A percentile compares a stretch with the other conserved stretches of the same genome.
These are phyloP conservation scores for Argyrosomus regius DNA, from an alignment of 2,797 vertebrate genomes.

Conservation along the genomic window DNA sequence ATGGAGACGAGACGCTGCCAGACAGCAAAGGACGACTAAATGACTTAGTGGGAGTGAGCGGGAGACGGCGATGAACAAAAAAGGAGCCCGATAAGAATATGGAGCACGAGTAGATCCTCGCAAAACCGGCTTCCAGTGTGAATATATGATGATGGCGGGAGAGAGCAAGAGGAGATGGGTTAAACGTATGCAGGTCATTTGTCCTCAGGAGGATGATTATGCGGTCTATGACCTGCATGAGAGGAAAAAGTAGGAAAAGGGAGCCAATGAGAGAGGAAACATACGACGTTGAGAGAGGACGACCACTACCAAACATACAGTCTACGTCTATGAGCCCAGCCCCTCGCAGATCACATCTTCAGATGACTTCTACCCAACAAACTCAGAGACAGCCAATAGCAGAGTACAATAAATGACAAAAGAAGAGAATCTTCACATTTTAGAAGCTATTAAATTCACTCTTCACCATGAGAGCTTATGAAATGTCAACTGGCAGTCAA, in stretches of 20 bases:
- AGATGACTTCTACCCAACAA: too few relatives aligned
- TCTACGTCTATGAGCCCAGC: too few relatives aligned
- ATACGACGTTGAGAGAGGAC: neutral
- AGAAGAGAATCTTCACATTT: too few relatives aligned
- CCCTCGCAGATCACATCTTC: too few relatives aligned
- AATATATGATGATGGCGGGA: neutral
- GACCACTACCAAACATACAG: neutral
- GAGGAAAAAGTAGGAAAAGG: conserved; percentile 17
- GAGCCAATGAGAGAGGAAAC: neutral
- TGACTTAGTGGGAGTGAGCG: conserved; percentile 52
- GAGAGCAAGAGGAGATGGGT: conserved; percentile 4
- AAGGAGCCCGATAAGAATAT: conserved; percentile 27
- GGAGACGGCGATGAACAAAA: conserved; percentile 39
- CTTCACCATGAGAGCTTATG: too few relatives aligned
- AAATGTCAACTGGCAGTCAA: too few relatives aligned
- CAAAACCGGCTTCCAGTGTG: neutral
- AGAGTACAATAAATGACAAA: too few relatives aligned
- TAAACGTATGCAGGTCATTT: conserved; percentile 38
- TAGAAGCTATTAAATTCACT: too few relatives aligned
- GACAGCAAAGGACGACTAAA: conserved; percentile 59
- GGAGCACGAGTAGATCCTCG: neutral
- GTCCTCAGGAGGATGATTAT: conserved; percentile 38
- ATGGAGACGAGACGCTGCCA: conserved; percentile 46
- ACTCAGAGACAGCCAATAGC: too few relatives aligned
- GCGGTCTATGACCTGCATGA: conserved; percentile 20